Evolutionary conservation across 2,797 vertebrate species (phyloP), one percentile per base, ranked within the genome.

Genomic region (Acrossocheilus fasciatus): DNA sequence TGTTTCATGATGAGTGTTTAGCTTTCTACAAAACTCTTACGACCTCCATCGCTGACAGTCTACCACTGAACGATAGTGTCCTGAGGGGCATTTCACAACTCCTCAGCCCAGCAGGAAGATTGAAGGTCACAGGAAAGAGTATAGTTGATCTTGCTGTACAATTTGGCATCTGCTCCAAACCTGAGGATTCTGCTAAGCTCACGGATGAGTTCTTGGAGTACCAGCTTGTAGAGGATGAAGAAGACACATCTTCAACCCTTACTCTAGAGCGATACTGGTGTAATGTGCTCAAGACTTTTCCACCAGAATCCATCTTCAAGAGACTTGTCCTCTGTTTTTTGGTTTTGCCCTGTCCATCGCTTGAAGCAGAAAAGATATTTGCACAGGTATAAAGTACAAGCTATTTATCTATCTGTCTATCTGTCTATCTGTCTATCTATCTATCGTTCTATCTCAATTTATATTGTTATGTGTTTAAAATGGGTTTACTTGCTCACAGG

Each of bases 311-410:
- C 11, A 2, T 91, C 43, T 94, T 96, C 88, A 93, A 92, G 64
- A 95, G 91, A 87, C 94, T 96, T 17, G 74, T 96, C 59, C 86
- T 95, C 73, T 94, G 92, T 83, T 90, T 96, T 69, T 70, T 96
- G 87, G 92, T 92, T 43, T 86, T 96, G 41, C 95, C 95, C 20
- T 92, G 93, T 81, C 94, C 94, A 82, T 92, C 94, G 0, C 92
- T 95, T 4, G 90, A 93, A 39, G 86, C 92, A 6, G 83, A 92
- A 74, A 87, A 89, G 30, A 87, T 95, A 86, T 94, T 95, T 88
- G 82, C 89, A 85, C 92, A 93, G 95, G 95, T 95, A 89, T 70
- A 83, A 89, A 82, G 20, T 45, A 47, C 12, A 43, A 54, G 23
- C 23, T 15, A n/a, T 47, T 9, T 39, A 18, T 72, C 6, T 57